Base-by-base conservation (phyloP, 1,140 invertebrate genomes). In the Chrysoperla carnea region DNA sequence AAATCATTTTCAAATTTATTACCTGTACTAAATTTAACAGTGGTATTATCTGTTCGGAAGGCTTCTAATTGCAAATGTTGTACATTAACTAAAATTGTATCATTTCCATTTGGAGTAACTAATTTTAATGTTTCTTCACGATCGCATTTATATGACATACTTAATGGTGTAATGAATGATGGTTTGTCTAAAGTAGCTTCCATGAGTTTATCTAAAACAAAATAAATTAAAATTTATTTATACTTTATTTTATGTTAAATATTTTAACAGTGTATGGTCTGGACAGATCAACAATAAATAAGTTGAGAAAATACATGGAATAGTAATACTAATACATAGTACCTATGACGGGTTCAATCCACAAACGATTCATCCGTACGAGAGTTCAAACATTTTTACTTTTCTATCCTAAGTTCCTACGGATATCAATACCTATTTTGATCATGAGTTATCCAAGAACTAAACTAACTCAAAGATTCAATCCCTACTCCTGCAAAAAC, bases 41-140 rank as follows among this genome's bases (percentile, higher is more conserved):
- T 55, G 12, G 56, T 58, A 35, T 61, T 61, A 3, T 59, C 54
- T 8, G 50, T 57, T 44, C 68, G 67, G 66, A 81, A 85, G n/a
- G 80, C 80, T 62, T 84, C 74, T 46, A 78, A 69, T 53, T 82
- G 79, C 9, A 83, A 59, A 49, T 72, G 54, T 8, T 82, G 50
- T 33, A 62, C 67, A 6, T 72, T 28, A 8, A 59, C 63, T 4
- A 67, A 45, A 6, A 58, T 61, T 15, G 57, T 60, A 13, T 60
- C 63, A 11, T 48, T 52, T 13, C 49, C 50, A 28, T 37, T 50
- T 8, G 48, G 41, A 15, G 52, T 53, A 9, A 58, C 67, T 47
- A 81, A 58, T 47, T 70, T 62, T 2, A 81, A 56, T 11, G 48
- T 59, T 43, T 76, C 70, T 29, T 63, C 51, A 27, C 69, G 66